Evolutionary conservation across 2,888 invertebrate species (phyloP), one percentile per base, ranked within the genome.

Genomic region (Megamerina dolium): DNA sequence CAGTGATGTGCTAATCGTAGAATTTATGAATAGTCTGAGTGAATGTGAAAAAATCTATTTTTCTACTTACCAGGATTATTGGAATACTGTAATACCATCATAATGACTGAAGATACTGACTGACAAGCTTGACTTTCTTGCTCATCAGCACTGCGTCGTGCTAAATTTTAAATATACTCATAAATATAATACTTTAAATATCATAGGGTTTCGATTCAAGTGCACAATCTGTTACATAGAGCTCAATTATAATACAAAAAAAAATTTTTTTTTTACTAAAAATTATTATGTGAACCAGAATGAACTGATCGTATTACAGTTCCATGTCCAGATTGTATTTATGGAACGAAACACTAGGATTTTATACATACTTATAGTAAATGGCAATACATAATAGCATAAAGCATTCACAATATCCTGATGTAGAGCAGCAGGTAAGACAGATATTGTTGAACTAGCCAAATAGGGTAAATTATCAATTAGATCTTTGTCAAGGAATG

Each of bases 41-140:
- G 20, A 31, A 16, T 21, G 4, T 1, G 26, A 32, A 5, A 8
- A 23, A 23, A 23, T 8, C 6, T 23, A 19, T 17, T 23, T 37
- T 8, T 12, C 12, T 19, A 61, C 64, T 60, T 67, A 89, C 91
- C 87, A 60, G 92, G 87, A 73, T 93, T 93, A 51, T 80, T 86
- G 1, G 94, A 92, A 68, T 96, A 94, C 68, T 97, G 96, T 64
- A 97, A 87, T 21, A 97, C 88, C 83, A 96, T 87, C 89, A 97
- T 95, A 46, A 99, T 82, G 43, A 97, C 90, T 27, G 95, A 88
- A 1, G 93, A 87, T 4, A 91, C 85, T 3, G 88, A 88, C 63
- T 89, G 88, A 48, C 85, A 85, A 10, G 87, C 86, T 56, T 85
- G 83, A 56, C 82, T 84, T 61, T 87, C 87, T 51, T 81, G 79